Conservation (phyloP, 2,797 vertebrate species). For the Naso thynnoides region DNA sequence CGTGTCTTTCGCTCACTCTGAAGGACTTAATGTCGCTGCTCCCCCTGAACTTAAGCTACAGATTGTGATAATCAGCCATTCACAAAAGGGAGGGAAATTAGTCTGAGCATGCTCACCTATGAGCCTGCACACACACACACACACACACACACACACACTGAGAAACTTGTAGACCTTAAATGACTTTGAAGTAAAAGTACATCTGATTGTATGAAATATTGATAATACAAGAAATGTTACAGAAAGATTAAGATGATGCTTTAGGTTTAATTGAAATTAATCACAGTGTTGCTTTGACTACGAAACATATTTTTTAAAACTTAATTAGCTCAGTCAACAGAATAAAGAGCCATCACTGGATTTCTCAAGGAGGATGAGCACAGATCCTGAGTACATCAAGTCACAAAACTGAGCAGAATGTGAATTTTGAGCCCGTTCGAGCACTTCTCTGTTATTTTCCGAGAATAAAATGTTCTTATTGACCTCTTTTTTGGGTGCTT, state of each 20-base stretch:
- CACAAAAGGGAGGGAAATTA: constrained; percentile 66
- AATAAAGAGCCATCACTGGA: constrained; percentile 53
- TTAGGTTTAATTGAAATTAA: constrained; percentile 52
- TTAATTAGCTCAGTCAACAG: constrained; percentile 60
- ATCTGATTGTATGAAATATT: not conserved
- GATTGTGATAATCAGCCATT: constrained; percentile 73
- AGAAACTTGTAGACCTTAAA: constrained; percentile 29
- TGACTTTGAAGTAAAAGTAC: constrained; percentile 33
- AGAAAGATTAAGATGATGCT: constrained; percentile 6
- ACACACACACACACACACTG: constrained; percentile 25
- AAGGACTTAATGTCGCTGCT: constrained; percentile 47
- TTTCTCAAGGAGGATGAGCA: constrained; percentile 56
- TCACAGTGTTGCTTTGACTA: constrained; percentile 50
- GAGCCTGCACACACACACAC: not conserved
- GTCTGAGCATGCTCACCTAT: constrained; percentile 69
- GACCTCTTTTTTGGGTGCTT: constrained; percentile 27
- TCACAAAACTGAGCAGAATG: constrained; percentile 40
- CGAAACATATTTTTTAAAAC: constrained; percentile 19
- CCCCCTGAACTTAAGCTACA: constrained; percentile 65
- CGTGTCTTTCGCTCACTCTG: constrained; percentile 49
- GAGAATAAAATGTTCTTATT: constrained; percentile 43
- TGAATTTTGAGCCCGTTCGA: constrained; percentile 6
- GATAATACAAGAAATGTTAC: not conserved
- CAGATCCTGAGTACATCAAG: constrained; percentile 57
- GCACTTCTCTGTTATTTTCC: constrained; percentile 30